Conservation (phyloP, 1,140 invertebrate species). For the Apis dorsata region DNA sequence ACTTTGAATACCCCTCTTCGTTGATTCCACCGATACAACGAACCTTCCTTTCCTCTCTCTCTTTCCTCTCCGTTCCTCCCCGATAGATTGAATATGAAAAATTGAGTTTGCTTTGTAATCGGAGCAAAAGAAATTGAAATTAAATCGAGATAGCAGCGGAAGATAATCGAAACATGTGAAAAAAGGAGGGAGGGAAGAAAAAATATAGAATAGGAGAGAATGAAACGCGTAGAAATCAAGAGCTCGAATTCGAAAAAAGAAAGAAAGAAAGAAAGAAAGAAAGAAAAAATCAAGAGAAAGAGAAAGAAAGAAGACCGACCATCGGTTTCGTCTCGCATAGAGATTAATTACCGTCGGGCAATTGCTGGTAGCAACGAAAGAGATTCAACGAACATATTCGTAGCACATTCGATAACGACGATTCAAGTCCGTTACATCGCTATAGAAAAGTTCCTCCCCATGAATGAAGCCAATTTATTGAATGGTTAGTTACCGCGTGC, state of each 20-base stretch:
- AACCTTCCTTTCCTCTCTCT: not conserved
- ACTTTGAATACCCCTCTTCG: conserved; percentile 17
- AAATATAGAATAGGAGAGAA: not conserved
- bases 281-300: not conserved
- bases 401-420: conserved; percentile 50
- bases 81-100: conserved; percentile 48
- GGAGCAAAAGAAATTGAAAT: conserved; percentile 44
- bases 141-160: conserved; percentile 43
- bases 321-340: conserved; percentile 39
- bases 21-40: conserved; percentile 16
- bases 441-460: conserved; percentile 64
- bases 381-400: conserved; percentile 44
- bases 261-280: not conserved
- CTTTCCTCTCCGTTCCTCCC: not conserved
- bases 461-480: conserved; percentile 73
- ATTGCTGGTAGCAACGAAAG: conserved; percentile 25
- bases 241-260: conserved; percentile 21
- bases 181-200: not conserved
- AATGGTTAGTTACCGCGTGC: conserved; percentile 64
- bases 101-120: conserved; percentile 48
- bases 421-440: conserved; percentile 50
- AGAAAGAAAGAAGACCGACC: conserved; percentile 14
- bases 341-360: conserved; percentile 44
- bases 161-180: conserved; percentile 43
- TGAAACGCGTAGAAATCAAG: conserved; percentile 9